These are phyloP conservation scores for Formica aserva DNA, from an alignment of 2,888 invertebrate species.

Conservation along the genomic window DNA sequence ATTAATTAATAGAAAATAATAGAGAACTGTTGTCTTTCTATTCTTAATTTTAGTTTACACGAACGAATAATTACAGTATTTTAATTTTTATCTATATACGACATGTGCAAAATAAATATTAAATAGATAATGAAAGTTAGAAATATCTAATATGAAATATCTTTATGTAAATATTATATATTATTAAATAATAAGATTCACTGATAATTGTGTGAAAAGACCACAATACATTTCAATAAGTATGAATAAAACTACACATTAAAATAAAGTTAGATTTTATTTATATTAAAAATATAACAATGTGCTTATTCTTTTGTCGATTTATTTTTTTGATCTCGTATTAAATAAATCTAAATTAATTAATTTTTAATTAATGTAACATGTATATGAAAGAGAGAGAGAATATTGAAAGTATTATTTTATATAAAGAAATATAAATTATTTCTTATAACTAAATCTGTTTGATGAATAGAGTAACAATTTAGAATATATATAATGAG, in stretches of 20 bases:
- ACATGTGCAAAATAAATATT: neutral
- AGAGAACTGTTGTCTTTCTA: neutral
- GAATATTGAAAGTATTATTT: neutral
- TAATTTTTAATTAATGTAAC: neutral
- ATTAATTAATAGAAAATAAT: neutral
- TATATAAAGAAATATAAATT: neutral
- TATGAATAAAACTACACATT: neutral
- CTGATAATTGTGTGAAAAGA: neutral
- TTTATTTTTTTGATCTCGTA: neutral
- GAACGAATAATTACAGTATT: neutral
- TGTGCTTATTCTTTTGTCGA: neutral
- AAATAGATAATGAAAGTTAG: neutral
- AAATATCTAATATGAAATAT: neutral
- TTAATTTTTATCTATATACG: neutral
- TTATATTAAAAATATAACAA: neutral
- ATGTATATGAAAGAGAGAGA: neutral
- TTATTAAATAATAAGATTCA: neutral
- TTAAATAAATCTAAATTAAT: conserved; percentile 13
- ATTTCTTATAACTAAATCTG: conserved; percentile 2
- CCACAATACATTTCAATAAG: neutral
- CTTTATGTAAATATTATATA: neutral
- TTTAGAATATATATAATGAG: neutral
- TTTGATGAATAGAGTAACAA: neutral
- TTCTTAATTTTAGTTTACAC: neutral
- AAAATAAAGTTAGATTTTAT: conserved; percentile 10